Percentiles rank a stretch among this genome's conserved stretches.
Conservation (phyloP, 2,113 vertebrate genomes). For the Archocentrus centrarchus region DNA sequence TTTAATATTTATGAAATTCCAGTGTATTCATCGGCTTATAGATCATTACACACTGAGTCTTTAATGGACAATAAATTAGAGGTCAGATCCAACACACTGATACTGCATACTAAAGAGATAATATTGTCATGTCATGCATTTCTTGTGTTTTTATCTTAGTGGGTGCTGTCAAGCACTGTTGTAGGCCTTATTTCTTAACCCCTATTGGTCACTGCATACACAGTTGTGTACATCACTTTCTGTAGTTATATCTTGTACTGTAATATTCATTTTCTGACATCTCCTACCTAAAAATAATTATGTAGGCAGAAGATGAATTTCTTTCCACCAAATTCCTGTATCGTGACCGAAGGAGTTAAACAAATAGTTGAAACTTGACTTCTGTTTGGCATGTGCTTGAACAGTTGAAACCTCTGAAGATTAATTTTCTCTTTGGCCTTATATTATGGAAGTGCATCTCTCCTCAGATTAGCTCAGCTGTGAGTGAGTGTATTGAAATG, state of each 20-base stretch:
- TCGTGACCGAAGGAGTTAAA: neutral
- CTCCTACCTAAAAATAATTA: no score
- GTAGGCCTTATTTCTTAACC: neutral
- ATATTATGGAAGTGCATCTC: constrained; percentile 50
- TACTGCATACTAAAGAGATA: neutral
- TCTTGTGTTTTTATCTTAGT: constrained; percentile 4
- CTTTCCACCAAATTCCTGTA: no score
- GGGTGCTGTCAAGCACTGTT: neutral
- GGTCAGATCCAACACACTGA: neutral
- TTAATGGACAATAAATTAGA: neutral
- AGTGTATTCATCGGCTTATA: no score
- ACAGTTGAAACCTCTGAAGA: constrained; percentile 34
- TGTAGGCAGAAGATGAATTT: no score
- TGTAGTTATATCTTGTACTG: no score
- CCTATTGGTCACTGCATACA: no score
- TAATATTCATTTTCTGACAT: no score
- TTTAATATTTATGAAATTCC: no score
- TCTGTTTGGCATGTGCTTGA: constrained; percentile 17
- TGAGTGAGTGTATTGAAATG: constrained; percentile 55
- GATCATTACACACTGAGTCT: no score
- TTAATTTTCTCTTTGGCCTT: constrained; percentile 38
- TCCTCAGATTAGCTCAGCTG: constrained; percentile 42
- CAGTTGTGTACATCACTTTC: no score
- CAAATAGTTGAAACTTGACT: constrained; percentile 42
- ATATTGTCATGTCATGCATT: neutral